phyloP scores from a whole-genome alignment of 2,797 vertebrate genomes.

The Myotis findleyi region DNA sequence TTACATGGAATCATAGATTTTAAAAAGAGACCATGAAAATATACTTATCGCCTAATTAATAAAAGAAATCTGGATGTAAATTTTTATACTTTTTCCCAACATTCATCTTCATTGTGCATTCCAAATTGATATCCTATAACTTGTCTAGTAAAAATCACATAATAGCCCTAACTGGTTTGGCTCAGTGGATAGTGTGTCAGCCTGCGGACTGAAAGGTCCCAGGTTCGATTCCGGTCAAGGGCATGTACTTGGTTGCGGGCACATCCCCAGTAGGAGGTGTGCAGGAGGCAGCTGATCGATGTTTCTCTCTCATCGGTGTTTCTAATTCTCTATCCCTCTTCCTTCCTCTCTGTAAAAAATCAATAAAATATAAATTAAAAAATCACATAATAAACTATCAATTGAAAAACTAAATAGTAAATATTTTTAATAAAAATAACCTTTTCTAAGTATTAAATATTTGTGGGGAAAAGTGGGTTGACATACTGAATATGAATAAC shows the following conservation, averaged over 20 bases:
- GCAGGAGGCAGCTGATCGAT: too few relatives aligned
- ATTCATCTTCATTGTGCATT: background rate
- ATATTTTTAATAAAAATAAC: conserved; percentile 49
- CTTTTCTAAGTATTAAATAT: conserved; percentile 32
- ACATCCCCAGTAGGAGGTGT: too few relatives aligned
- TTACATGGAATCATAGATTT: conserved; percentile 25
- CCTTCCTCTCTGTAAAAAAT: too few relatives aligned
- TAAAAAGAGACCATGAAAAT: conserved; percentile 1
- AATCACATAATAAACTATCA: background rate
- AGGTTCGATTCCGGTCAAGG: too few relatives aligned
- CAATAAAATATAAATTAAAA: too few relatives aligned
- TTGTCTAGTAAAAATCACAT: conserved; percentile 39
- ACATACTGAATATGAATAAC: conserved; percentile 13
- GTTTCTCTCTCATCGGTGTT: too few relatives aligned
- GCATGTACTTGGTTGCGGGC: too few relatives aligned
- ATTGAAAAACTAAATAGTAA: conserved; percentile 34
- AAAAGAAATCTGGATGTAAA: background rate
- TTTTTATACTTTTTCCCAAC: conserved; percentile 28
- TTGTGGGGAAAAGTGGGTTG: background rate
- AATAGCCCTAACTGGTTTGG: too few relatives aligned
- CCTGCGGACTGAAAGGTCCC: too few relatives aligned
- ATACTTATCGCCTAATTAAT: conserved; percentile 11
- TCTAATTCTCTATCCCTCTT: too few relatives aligned
- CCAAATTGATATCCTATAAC: conserved; percentile 23
- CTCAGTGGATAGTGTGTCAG: too few relatives aligned